These are phyloP conservation scores for Atlantisia rogersi DNA, from an alignment of 2,113 vertebrate species.

Conservation along the genomic window DNA sequence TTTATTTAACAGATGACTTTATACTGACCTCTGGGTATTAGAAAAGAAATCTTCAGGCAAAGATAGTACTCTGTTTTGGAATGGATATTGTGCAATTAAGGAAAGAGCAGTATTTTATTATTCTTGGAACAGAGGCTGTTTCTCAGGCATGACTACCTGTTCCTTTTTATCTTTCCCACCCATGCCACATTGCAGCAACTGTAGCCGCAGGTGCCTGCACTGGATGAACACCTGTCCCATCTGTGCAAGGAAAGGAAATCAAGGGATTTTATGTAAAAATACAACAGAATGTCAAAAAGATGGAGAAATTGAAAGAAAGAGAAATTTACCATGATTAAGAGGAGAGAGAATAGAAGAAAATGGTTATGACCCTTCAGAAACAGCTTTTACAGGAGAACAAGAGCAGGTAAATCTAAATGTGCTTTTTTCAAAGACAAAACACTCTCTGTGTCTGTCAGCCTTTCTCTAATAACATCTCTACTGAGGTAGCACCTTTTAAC, in stretches of 20 bases:
- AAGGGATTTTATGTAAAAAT: not conserved
- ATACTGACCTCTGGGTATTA: not conserved
- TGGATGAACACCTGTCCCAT: not conserved
- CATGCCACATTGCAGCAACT: not conserved
- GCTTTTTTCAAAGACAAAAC: not conserved
- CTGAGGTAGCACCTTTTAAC: not conserved
- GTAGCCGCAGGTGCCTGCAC: not conserved
- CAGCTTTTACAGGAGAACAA: not conserved
- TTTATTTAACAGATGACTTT: not conserved
- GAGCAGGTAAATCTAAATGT: not conserved
- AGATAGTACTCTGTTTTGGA: not conserved
- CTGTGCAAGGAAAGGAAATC: not conserved
- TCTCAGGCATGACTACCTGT: not conserved
- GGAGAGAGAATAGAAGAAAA: not conserved
- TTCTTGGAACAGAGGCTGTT: not conserved
- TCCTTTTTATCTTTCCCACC: constrained; percentile 8
- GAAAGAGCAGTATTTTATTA: not conserved
- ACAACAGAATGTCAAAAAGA: not conserved
- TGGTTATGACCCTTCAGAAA: not conserved
- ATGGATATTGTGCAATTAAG: not conserved
- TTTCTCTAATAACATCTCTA: fast-evolving
- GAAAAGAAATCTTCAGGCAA: constrained; percentile 10
- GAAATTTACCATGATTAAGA: not conserved
- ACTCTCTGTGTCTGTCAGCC: not conserved
- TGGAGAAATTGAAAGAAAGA: not conserved